These are phyloP conservation scores for Loriculus beryllinus DNA, from an alignment of 2,797 vertebrate species.

Conservation along the genomic window DNA sequence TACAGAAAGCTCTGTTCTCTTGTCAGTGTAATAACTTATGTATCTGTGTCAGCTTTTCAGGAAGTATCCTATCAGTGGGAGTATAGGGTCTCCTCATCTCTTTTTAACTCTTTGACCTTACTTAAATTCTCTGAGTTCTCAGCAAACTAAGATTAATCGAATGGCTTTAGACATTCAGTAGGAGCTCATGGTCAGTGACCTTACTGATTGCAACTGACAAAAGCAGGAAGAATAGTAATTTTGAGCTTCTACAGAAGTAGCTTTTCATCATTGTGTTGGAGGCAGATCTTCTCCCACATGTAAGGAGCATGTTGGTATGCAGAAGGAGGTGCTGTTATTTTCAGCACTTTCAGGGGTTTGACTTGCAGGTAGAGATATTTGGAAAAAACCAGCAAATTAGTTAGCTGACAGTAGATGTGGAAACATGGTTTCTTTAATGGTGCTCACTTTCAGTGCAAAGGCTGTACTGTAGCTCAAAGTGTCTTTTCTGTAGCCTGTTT, in stretches of 20 bases:
- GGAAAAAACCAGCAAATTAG: not conserved
- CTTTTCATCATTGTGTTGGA: not conserved
- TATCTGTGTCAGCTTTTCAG: not conserved
- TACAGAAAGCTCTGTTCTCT: not conserved
- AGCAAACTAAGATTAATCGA: conserved; percentile 59
- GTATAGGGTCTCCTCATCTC: not conserved
- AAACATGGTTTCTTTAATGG: not conserved
- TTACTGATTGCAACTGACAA: not conserved
- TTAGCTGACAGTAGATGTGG: not conserved
- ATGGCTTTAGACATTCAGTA: conserved; percentile 21
- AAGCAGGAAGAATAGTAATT: conserved; percentile 30
- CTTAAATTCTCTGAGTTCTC: conserved; percentile 41
- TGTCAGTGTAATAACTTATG: not conserved
- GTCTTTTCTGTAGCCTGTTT: not conserved
- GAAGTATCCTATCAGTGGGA: not conserved
- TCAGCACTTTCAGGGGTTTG: not conserved
- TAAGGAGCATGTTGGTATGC: not conserved
- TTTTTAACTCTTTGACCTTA: conserved; percentile 51
- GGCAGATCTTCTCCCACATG: not conserved
- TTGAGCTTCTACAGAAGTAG: conserved; percentile 2
- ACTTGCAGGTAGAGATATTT: not conserved
- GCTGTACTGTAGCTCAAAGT: not conserved
- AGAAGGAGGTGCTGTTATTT: conserved; percentile 3
- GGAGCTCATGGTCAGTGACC: conserved; percentile 21
- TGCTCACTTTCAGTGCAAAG: not conserved